These are phyloP conservation scores for Gnatocerus cornutus DNA, from an alignment of 2,888 invertebrate species.

Conservation along the genomic window DNA sequence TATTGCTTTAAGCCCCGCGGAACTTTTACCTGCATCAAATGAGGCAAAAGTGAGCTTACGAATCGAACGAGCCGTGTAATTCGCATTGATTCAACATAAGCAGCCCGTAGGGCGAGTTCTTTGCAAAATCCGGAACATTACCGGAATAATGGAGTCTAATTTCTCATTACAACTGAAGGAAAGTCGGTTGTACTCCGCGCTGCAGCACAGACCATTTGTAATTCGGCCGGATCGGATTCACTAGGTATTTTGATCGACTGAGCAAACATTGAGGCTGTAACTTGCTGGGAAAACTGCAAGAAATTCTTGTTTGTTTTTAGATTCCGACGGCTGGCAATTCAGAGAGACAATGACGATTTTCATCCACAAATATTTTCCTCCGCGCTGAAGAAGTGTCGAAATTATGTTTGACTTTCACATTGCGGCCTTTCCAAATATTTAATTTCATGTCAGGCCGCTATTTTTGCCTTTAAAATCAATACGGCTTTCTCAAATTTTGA, in stretches of 20 bases:
- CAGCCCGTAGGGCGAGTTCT: conserved; percentile 34
- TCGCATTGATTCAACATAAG: conserved; percentile 44
- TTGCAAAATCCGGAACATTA: conserved; percentile 44
- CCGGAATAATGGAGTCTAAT: conserved; percentile 45
- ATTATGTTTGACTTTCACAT: conserved; percentile 51
- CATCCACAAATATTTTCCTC: conserved; percentile 49
- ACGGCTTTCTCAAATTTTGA: conserved; percentile 7
- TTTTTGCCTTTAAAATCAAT: conserved; percentile 44
- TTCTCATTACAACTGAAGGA: conserved; percentile 40
- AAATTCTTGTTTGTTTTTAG: conserved; percentile 49
- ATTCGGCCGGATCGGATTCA: conserved; percentile 44
- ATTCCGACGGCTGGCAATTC: conserved; percentile 44
- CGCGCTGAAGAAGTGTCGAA: conserved; percentile 48
- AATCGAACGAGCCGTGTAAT: conserved; percentile 43
- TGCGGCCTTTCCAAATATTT: conserved; percentile 49
- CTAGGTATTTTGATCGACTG: conserved; percentile 47
- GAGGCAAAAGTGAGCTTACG: conserved; percentile 25
- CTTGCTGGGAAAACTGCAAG: conserved; percentile 48
- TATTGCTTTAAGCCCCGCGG: no score
- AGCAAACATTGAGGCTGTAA: conserved; percentile 42
- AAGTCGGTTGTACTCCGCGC: conserved; percentile 17
- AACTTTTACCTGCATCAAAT: neutral
- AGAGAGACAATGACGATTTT: conserved; percentile 50
- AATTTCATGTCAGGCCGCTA: conserved; percentile 43
- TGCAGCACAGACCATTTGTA: conserved; percentile 35